phyloP scores from a whole-genome alignment of 2,113 vertebrate genomes.

The Paedocypris sp. region DNA sequence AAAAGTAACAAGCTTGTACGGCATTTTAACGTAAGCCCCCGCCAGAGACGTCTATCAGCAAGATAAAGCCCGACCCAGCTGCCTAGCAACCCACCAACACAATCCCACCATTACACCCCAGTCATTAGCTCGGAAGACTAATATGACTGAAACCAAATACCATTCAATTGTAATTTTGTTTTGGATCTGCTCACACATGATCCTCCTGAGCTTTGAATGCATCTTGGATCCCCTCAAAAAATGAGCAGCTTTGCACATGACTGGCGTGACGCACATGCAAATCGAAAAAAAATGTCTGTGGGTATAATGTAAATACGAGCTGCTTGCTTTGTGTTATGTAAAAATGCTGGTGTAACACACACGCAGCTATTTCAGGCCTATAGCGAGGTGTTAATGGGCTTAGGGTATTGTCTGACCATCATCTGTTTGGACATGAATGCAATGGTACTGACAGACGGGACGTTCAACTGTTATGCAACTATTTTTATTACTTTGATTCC shows the following conservation, averaged over 20 bases:
- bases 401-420: slow-evolving; percentile 13
- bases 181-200: neutral
- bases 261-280: neutral
- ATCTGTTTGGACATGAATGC: neutral
- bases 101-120: neutral
- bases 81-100: slow-evolving; percentile 27
- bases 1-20: slow-evolving; percentile 7
- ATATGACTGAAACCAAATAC: neutral
- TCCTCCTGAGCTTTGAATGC: neutral
- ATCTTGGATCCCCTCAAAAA: slow-evolving; percentile 12
- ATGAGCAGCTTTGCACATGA: neutral
- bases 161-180: slow-evolving; percentile 10
- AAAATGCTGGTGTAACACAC: neutral
- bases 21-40: slow-evolving; percentile 6
- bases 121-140: neutral
- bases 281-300: neutral
- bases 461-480: neutral
- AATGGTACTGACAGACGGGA: slow-evolving; percentile 11
- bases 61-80: neutral
- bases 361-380: slow-evolving; percentile 8
- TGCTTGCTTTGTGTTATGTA: slow-evolving; percentile 20
- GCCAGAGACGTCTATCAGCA: slow-evolving; percentile 19
- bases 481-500: neutral
- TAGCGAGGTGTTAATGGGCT: slow-evolving; percentile 13
- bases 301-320: slow-evolving; percentile 16